phyloP scores from a whole-genome alignment of 1,140 invertebrate species.

The Zaprionus africanus region DNA sequence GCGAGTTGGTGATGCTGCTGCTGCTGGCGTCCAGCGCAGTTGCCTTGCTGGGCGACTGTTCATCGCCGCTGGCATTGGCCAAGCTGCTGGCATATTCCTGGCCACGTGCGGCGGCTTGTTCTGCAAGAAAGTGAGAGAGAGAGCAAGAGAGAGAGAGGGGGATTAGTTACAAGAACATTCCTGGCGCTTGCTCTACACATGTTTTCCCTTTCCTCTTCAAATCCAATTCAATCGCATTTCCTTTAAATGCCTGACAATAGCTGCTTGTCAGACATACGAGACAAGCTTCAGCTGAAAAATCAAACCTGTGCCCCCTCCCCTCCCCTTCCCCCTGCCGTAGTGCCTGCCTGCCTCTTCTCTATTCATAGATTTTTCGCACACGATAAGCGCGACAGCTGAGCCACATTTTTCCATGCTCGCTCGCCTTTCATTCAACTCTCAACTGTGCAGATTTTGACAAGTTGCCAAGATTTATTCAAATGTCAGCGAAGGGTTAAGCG shows the following conservation, averaged over 20 bases:
- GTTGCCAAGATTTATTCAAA: conserved; percentile 78
- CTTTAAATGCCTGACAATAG: conserved; percentile 65
- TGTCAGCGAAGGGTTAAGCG: conserved; percentile 75
- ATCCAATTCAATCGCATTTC: conserved; percentile 57
- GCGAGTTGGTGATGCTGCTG: conserved; percentile 4
- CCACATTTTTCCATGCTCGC: conserved; percentile 69
- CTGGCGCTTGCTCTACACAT: conserved; percentile 68
- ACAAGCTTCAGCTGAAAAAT: conserved; percentile 25
- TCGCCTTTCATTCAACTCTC: conserved; percentile 43
- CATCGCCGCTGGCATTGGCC: conserved; percentile 74
- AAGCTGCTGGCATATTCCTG: conserved; percentile 73
- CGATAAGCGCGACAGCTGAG: conserved; percentile 74
- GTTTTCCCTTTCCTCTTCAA: conserved; percentile 31
- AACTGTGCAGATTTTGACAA: conserved; percentile 68
- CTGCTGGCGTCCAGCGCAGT: conserved; percentile 5
- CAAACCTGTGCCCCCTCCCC: conserved; percentile 11
- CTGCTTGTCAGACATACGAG: conserved; percentile 56
- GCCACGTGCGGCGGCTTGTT: conserved; percentile 75
- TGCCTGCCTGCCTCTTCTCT: not conserved
- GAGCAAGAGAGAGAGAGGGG: not conserved
- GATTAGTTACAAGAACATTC: conserved; percentile 38
- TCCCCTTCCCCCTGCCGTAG: not conserved
- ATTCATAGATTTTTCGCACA: conserved; percentile 68
- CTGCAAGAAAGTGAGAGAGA: conserved; percentile 35
- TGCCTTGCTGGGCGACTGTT: conserved; percentile 73